Evolutionary conservation across 2,797 vertebrate species (phyloP).

Genomic region (Sylvia borin): DNA sequence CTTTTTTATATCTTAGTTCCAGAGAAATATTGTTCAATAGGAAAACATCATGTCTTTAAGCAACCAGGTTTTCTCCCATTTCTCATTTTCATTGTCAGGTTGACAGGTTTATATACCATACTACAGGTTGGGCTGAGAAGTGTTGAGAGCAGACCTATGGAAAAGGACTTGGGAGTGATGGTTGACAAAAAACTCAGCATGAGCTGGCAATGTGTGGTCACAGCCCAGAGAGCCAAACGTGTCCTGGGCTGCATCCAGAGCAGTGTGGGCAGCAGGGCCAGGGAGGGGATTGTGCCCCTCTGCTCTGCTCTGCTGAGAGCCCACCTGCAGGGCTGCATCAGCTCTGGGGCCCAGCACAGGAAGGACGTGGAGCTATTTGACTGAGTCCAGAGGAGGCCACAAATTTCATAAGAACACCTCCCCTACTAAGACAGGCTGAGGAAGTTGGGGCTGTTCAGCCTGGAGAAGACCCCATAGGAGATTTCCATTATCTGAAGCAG

Average conservation of each 20-base stretch:
- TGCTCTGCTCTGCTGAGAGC: not conserved
- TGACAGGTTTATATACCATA: not conserved
- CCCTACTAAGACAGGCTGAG: not conserved
- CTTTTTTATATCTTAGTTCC: not conserved
- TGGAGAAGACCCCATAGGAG: not conserved
- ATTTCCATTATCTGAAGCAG: not conserved
- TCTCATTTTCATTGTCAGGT: not conserved
- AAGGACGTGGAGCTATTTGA: fast-evolving
- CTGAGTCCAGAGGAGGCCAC: fast-evolving
- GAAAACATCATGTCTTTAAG: not conserved
- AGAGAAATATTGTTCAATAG: not conserved
- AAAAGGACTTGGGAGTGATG: not conserved
- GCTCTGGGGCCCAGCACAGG: not conserved
- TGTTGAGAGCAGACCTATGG: not conserved
- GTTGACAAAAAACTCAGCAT: not conserved
- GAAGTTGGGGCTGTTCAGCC: not conserved
- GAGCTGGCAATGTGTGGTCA: fast-evolving
- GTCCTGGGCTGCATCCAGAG: not conserved
- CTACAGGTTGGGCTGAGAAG: not conserved
- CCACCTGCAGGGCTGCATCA: not conserved
- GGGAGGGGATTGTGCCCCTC: not conserved
- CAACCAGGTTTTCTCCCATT: not conserved
- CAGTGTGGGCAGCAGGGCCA: not conserved
- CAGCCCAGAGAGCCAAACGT: not conserved
- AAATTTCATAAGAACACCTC: no score